A percentile compares a stretch with the other conserved stretches of the same genome.
These are phyloP conservation scores for Pogonomyrmex barbatus DNA, from an alignment of 1,140 invertebrate species.

Conservation along the genomic window DNA sequence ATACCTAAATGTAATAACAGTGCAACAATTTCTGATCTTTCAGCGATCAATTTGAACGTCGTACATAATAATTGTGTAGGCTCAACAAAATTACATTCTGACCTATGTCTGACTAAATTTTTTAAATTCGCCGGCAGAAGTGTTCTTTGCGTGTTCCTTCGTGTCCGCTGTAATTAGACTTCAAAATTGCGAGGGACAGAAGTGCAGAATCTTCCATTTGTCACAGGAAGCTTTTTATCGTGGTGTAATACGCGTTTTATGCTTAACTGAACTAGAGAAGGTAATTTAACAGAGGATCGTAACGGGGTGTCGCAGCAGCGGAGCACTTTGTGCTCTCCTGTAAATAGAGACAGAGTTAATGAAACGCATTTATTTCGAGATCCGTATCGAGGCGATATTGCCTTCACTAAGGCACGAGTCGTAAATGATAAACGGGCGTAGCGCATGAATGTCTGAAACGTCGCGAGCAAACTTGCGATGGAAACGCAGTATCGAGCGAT, in stretches of 20 bases:
- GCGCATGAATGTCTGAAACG: conserved; percentile 4
- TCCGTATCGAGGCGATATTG: conserved; percentile 31
- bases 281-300: background rate
- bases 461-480: conserved; percentile 11
- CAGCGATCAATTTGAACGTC: too few species aligned
- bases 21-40: too few species aligned
- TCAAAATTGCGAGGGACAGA: background rate
- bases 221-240: background rate
- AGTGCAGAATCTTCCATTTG: background rate
- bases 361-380: conserved; percentile 36
- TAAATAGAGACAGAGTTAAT: conserved; percentile 36
- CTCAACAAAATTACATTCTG: too few species aligned
- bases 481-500: conserved; percentile 31
- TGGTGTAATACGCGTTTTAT: background rate
- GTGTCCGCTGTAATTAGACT: background rate
- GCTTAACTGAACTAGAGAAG: background rate
- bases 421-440: conserved; percentile 30
- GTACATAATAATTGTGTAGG: too few species aligned
- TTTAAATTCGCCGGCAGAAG: too few species aligned
- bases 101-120: background rate
- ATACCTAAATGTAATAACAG: too few species aligned
- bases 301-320: background rate
- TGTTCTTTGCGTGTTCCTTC: background rate
- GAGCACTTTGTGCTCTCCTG: background rate
- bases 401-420: conserved; percentile 3